phyloP scores from a whole-genome alignment of 2,888 invertebrate genomes.

The Notodonta ziczac region DNA sequence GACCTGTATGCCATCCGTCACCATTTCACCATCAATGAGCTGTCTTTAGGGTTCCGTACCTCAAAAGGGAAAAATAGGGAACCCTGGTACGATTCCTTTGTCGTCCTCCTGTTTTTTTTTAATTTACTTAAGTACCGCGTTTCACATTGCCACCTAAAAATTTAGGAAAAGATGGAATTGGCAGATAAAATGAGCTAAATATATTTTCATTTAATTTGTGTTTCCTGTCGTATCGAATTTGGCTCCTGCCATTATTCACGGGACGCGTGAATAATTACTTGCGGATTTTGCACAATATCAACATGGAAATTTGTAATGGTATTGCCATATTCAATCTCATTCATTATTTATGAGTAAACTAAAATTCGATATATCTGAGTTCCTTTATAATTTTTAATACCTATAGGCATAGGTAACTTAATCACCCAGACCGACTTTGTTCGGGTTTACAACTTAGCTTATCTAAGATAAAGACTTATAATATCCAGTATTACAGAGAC shows the following conservation, averaged over 20 bases:
- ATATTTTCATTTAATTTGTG: conserved; percentile 1
- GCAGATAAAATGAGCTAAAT: not conserved
- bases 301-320: conserved; percentile 26
- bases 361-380: not conserved
- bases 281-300: conserved; percentile 42
- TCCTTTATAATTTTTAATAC: not conserved
- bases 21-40: no score
- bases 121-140: not conserved
- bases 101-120: no score
- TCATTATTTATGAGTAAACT: not conserved
- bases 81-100: no score
- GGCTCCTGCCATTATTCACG: conserved; percentile 16
- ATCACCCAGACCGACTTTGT: no score
- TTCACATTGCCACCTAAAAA: not conserved
- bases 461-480: no score
- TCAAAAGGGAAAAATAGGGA: no score
- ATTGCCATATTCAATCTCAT: not conserved
- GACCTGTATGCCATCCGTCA: no score
- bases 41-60: no score
- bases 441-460: no score
- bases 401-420: no score
- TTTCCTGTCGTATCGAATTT: conserved; percentile 15
- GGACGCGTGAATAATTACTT: conserved; percentile 31
- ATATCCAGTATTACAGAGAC: no score
- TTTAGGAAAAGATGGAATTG: not conserved